These are phyloP conservation scores for Nyctibius grandis DNA, from an alignment of 2,797 vertebrate species.

Conservation along the genomic window DNA sequence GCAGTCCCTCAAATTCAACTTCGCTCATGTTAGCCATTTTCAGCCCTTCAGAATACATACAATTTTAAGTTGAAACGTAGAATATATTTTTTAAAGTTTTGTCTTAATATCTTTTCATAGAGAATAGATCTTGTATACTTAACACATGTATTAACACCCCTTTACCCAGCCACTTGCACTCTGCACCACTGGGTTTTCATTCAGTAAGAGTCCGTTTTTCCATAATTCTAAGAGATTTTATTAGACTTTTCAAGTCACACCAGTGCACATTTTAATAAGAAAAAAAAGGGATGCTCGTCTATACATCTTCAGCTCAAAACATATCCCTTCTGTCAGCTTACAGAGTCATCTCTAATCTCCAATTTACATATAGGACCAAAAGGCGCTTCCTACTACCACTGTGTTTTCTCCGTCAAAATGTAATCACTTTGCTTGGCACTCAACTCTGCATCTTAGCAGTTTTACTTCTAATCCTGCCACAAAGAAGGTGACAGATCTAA, in stretches of 20 bases:
- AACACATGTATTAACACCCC: background rate
- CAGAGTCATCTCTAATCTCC: background rate
- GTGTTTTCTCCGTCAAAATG: background rate
- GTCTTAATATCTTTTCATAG: background rate
- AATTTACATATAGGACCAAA: background rate
- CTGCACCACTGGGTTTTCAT: background rate
- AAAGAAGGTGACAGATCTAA: background rate
- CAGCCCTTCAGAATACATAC: background rate
- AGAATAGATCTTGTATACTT: background rate
- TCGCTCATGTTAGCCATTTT: background rate
- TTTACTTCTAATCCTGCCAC: background rate
- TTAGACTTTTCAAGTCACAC: background rate
- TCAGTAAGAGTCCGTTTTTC: rapidly evolving
- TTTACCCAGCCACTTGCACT: background rate
- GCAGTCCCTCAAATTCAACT: background rate
- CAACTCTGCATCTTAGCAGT: background rate
- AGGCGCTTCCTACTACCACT: background rate
- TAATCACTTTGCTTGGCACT: background rate
- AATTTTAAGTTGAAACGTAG: background rate
- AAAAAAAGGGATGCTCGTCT: background rate
- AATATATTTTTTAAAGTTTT: background rate
- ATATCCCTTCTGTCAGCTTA: background rate
- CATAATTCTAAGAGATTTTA: background rate
- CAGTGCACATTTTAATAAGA: background rate
- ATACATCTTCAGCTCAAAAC: background rate